Evolutionary conservation across 2,888 invertebrate species (phyloP), one percentile per base, ranked within the genome.

Genomic region (Drosophila melanocephala): DNA sequence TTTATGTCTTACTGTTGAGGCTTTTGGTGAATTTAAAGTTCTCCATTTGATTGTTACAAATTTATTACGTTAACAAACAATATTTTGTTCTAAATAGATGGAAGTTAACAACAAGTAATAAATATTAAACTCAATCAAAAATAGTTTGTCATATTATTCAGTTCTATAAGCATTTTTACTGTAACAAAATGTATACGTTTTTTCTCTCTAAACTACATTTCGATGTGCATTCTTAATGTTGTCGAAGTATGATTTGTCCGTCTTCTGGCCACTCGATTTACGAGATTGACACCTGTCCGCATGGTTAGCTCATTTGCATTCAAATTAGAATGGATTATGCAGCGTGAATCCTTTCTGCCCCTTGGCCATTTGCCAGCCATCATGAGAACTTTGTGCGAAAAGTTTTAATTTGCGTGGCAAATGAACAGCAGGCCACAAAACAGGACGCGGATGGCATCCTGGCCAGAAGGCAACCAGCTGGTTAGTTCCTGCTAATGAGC

Each of bases 221-320:
- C n/a, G 10, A 42, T 42, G 14, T 14, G 22, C 44, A 44, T 14
- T 22, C 1, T 14, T 6, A 14, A 22, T 7, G 44, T 44, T 14
- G 44, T 22, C 14, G 14, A 44, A 22, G 16, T 22, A 42, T 33
- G 44, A 28, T 28, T 56, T 22, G 52, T 47, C 6, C 26, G 14
- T 66, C 51, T 42, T 32, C 51, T 35, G 67, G 53, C 57, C 64
- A 77, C 63, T 55, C 26, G 51, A 59, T 50, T 68, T 53, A 50
- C 63, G 66, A 55, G 57, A 61, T 65, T 77, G 56, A 60, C 79
- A 78, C 68, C 68, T 75, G 56, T 39, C 42, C 56, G 55, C 42
- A 9, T 60, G 74, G 77, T 75, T 82, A 75, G 61, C 82, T 84
- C 89, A 87, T 87, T 87, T 86, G 72, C 83, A 87, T 90, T 70